Evolutionary conservation across 2,113 vertebrate species (phyloP), one percentile per base, ranked within the genome.

Genomic region (Isurus oxyrinchus): DNA sequence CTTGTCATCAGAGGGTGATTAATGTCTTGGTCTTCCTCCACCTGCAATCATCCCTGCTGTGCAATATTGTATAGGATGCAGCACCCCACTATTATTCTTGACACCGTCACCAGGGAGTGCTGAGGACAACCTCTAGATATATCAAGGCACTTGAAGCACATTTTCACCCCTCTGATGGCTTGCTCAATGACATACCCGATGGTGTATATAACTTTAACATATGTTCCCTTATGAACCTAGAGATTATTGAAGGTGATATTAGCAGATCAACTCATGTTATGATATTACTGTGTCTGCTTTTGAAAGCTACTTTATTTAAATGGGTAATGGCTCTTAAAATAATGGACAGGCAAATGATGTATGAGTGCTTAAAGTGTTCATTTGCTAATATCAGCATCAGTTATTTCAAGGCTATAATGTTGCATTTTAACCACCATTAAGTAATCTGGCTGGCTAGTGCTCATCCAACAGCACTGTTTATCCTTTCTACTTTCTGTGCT

Each of bases 241-340:
- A 57, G 53, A 90, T 90, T 57, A 90, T 55, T 25, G 49, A 57
- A 57, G 87, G 87, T 57, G 53, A 90, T 90, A 11, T 90, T 57
- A 90, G 53, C 87, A 90, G 25, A 90, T 90, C 87, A 57, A 90
- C 53, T 31, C 25, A 57, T 90, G 87, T 27, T 55, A 49, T 44
- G 31, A 90, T 53, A 90, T 90, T 55, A 55, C 87, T 90, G 72
- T 76, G 31, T 76, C 72, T 76, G 72, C 72, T 35, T 57, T 57
- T 90, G 87, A 90, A 57, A 13, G 53, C 87, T 90, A 55, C 87
- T 57, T 90, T 90, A 57, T 57, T 90, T 90, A 90, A 90, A 90
- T 90, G 87, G 53, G 87, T 90, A 90, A 90, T 87, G 55, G 25
- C 53, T 31, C 87, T 57, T 57, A 57, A 90, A 90, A 57, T 90